A percentile compares a stretch with the other conserved stretches of the same genome.
These are phyloP conservation scores for Malacoraja senta DNA, from an alignment of 2,797 vertebrate species.

Conservation along the genomic window DNA sequence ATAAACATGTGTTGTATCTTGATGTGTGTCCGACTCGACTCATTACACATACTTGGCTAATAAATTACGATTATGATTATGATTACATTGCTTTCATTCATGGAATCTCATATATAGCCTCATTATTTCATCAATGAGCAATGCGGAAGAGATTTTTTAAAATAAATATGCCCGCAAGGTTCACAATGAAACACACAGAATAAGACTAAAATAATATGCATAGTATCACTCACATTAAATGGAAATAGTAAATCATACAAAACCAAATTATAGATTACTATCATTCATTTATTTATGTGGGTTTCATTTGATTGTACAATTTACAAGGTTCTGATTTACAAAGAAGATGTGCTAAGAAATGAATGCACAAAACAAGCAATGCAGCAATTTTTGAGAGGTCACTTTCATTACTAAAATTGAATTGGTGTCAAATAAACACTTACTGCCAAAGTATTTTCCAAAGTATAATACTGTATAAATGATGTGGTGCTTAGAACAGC, in stretches of 20 bases:
- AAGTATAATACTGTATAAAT: neutral
- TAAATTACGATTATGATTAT: neutral
- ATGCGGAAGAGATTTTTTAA: neutral
- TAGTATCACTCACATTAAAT: neutral
- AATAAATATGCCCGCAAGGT: neutral
- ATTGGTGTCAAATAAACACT: neutral
- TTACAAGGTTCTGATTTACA: neutral
- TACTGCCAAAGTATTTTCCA: neutral
- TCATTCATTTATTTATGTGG: slow-evolving; percentile 13
- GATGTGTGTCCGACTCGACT: too few relatives aligned
- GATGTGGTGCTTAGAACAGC: neutral
- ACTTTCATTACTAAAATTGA: slow-evolving; percentile 20
- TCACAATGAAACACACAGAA: neutral
- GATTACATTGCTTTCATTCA: neutral
- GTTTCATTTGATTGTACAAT: neutral
- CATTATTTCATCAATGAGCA: neutral
- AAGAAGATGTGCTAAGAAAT: neutral
- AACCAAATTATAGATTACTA: neutral
- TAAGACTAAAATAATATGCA: neutral
- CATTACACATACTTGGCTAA: too few relatives aligned
- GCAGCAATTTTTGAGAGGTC: neutral
- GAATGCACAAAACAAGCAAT: neutral
- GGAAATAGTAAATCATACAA: neutral
- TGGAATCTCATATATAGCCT: neutral
- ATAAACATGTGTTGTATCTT: too few relatives aligned